Conservation (phyloP, 2,797 vertebrate species). For the Gallirallus australis region DNA sequence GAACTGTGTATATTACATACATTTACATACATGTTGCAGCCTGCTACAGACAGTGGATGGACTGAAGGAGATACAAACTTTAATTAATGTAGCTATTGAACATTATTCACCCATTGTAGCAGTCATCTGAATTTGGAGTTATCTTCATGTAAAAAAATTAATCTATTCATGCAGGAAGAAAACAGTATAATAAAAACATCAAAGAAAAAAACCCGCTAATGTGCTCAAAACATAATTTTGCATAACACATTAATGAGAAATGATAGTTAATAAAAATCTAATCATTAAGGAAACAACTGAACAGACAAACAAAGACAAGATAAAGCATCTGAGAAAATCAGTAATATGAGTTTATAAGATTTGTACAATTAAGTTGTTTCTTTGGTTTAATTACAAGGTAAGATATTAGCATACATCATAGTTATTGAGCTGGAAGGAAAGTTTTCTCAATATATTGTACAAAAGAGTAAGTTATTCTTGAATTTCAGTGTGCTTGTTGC, state of each 20-base stretch:
- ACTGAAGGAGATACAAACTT: neutral
- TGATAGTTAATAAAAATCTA: constrained; percentile 30
- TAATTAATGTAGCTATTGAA: neutral
- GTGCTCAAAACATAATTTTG: neutral
- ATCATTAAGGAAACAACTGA: constrained; percentile 35
- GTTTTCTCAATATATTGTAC: neutral
- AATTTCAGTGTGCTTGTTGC: neutral
- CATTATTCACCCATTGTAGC: neutral
- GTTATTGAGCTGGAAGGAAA: constrained; percentile 26
- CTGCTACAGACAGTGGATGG: neutral
- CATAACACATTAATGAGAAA: neutral
- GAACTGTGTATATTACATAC: neutral
- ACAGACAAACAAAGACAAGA: neutral
- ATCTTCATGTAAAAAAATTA: neutral
- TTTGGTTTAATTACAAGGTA: constrained; percentile 51
- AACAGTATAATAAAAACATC: neutral
- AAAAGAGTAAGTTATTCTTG: neutral
- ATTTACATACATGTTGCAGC: neutral
- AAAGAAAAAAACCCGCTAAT: neutral
- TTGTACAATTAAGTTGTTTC: neutral
- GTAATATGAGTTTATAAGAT: neutral
- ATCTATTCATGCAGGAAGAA: neutral
- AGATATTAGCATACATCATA: neutral
- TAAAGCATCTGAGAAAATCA: neutral
- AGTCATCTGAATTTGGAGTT: neutral